Evolutionary conservation across 2,797 vertebrate genomes (phyloP), one percentile per base, ranked within the genome.

Genomic region (Allobates femoralis): DNA sequence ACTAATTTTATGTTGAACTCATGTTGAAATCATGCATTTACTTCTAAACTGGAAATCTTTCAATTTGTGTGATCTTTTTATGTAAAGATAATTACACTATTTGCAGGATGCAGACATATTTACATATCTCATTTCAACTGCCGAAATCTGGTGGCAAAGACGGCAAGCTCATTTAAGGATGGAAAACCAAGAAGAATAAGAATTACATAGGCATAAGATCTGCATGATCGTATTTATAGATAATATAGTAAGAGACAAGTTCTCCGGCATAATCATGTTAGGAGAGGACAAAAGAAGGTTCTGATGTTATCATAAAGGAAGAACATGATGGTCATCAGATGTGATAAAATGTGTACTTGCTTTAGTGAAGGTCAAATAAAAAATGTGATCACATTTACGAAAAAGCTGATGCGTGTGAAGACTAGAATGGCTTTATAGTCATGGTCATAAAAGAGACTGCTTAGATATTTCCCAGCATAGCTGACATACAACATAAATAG

Each of bases 381-480:
- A 88, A 81, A 85, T 85, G 71, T 81, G 78, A 88, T 81, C 78
- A 85, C 77, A 75, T 81, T 88, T 88, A 76, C 71, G 69, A 85
- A 85, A 88, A 88, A 81, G 87, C 87, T 88, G 79, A 85, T 85
- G 83, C 71, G 46, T 85, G 83, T 88, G 62, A 81, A 67, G 86
- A 26, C 86, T 85, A 71, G 69, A 88, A 85, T 84, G 78, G 82
- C 82, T 87, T 75, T 85, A 87, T 75, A 87, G 77, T 84, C 83
- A 50, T 81, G 78, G 74, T 56, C 83, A 77, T 88, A 88, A 88
- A 88, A 85, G 46, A 56, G 66, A 77, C 73, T 85, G 60, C 78
- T 85, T 64, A 85, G 75, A 71, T 81, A 53, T 88, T 85, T 88
- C 83, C 83, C 83, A 88, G 83, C 83, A 85, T 51, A 67, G 78